phyloP scores from a whole-genome alignment of 2,113 vertebrate species.

The Ophthalmolycus amberensis region DNA sequence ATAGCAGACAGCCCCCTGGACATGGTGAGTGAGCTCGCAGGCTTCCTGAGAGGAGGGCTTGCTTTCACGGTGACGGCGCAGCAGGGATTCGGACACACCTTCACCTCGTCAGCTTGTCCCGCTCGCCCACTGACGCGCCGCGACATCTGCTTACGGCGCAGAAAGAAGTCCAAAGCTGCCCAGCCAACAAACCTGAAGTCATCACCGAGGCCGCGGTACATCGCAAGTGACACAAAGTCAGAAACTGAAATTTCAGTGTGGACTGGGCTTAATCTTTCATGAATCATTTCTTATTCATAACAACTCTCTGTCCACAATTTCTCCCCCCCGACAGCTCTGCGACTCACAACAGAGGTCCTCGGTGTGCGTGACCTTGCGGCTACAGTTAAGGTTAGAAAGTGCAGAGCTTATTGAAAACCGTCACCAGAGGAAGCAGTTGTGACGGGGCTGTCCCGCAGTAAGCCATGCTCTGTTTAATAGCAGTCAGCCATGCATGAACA shows the following conservation, averaged over 20 bases:
- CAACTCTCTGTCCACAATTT: slow-evolving; percentile 62
- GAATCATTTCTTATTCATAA: slow-evolving; percentile 84
- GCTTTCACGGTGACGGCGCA: slow-evolving; percentile 10
- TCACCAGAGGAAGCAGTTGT: slow-evolving; percentile 19
- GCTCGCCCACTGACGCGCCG: slow-evolving; percentile 17
- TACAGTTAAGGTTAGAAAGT: slow-evolving; percentile 53
- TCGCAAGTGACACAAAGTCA: slow-evolving; percentile 79
- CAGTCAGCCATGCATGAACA: slow-evolving; percentile 20
- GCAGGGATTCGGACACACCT: slow-evolving; percentile 29
- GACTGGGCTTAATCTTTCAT: slow-evolving; percentile 82
- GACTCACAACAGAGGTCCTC: slow-evolving; percentile 39
- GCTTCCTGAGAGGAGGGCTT: neutral
- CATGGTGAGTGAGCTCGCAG: neutral
- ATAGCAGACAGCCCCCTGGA: neutral
- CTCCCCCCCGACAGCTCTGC: neutral
- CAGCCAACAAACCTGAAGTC: slow-evolving; percentile 63
- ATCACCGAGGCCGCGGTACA: slow-evolving; percentile 72
- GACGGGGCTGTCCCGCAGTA: slow-evolving; percentile 17
- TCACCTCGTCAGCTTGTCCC: slow-evolving; percentile 33
- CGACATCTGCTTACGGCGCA: slow-evolving; percentile 69
- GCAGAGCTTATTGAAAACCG: slow-evolving; percentile 29
- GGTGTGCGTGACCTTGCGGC: slow-evolving; percentile 52
- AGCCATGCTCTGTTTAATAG: slow-evolving; percentile 42
- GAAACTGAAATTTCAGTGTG: slow-evolving; percentile 77
- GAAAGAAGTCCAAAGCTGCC: slow-evolving; percentile 41